A percentile compares a stretch with the other conserved stretches of the same genome.
Evolutionary conservation across 2,888 invertebrate species (phyloP).

Genomic region (Thymelicus sylvestris): DNA sequence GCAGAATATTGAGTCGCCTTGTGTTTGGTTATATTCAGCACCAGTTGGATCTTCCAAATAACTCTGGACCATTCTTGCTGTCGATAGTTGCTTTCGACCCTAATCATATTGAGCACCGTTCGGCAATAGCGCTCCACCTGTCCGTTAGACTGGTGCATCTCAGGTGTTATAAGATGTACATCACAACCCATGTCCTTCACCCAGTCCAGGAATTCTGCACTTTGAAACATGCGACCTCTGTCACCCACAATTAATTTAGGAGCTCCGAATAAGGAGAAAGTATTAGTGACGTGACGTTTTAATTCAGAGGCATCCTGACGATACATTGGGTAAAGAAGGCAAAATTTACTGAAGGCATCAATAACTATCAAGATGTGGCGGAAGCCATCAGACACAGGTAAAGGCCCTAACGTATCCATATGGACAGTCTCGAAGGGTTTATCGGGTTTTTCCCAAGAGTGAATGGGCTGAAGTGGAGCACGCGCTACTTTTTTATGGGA

Average conservation of each 20-base stretch:
- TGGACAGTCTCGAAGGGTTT: conserved; percentile 21
- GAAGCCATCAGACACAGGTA: conserved; percentile 29
- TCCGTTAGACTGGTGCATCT: conserved; percentile 45
- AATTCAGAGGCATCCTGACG: conserved; percentile 35
- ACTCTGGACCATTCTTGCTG: conserved; percentile 24
- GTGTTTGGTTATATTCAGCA: conserved; percentile 39
- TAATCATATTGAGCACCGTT: conserved; percentile 38
- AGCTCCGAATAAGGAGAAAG: conserved; percentile 28
- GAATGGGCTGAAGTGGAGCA: conserved; percentile 19
- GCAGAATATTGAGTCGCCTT: conserved; percentile 37
- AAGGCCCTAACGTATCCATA: conserved; percentile 29
- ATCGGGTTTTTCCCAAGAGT: conserved; percentile 31
- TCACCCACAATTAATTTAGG: conserved; percentile 43
- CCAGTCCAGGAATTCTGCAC: conserved; percentile 37
- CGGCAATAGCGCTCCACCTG: conserved; percentile 40
- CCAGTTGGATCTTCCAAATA: conserved; percentile 38
- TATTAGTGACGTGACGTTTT: conserved; percentile 14
- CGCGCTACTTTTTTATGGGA: conserved; percentile 26
- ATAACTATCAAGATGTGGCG: conserved; percentile 28
- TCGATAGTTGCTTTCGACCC: conserved; percentile 25
- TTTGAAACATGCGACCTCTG: conserved; percentile 46
- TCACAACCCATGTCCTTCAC: conserved; percentile 38
- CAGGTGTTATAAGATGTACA: conserved; percentile 45
- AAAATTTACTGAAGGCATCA: conserved; percentile 37
- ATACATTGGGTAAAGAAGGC: conserved; percentile 30